phyloP scores from a whole-genome alignment of 2,888 invertebrate species.

The Thera britannica region DNA sequence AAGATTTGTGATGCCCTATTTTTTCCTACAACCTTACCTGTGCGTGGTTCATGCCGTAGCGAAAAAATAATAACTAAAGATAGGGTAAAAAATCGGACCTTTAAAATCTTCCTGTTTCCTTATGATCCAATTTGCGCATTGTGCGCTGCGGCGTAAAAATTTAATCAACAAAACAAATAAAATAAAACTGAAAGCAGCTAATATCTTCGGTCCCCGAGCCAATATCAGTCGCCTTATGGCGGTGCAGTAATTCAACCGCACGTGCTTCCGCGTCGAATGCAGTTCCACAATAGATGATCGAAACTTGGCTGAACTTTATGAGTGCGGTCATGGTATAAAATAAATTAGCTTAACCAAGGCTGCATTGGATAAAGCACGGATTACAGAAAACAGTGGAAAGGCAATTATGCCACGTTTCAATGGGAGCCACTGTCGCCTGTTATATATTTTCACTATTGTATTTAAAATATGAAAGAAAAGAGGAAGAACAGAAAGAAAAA shows the following conservation, averaged over 20 bases:
- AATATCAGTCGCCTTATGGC: conserved; percentile 51
- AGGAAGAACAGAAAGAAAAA: no score
- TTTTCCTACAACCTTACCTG: no score
- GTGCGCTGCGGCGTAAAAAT: conserved; percentile 11
- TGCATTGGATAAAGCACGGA: not conserved
- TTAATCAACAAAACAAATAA: conserved; percentile 32
- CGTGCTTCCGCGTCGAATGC: conserved; percentile 51
- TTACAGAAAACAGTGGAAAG: not conserved
- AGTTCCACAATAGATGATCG: conserved; percentile 47
- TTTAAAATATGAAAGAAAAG: no score
- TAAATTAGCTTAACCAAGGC: not conserved
- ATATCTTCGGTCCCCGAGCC: conserved; percentile 41
- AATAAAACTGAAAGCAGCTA: conserved; percentile 32
- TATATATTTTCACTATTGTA: no score
- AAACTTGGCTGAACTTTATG: conserved; percentile 21
- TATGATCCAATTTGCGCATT: no score
- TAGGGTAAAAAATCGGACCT: not conserved
- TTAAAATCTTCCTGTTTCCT: not conserved
- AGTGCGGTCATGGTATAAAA: conserved; percentile 2
- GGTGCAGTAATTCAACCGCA: conserved; percentile 54
- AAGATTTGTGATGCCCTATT: no score
- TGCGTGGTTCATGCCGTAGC: no score
- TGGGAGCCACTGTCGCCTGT: no score
- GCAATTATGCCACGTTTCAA: no score
- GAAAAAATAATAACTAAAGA: not conserved